Conservation (phyloP, 2,113 vertebrate genomes). For the Egretta garzetta region DNA sequence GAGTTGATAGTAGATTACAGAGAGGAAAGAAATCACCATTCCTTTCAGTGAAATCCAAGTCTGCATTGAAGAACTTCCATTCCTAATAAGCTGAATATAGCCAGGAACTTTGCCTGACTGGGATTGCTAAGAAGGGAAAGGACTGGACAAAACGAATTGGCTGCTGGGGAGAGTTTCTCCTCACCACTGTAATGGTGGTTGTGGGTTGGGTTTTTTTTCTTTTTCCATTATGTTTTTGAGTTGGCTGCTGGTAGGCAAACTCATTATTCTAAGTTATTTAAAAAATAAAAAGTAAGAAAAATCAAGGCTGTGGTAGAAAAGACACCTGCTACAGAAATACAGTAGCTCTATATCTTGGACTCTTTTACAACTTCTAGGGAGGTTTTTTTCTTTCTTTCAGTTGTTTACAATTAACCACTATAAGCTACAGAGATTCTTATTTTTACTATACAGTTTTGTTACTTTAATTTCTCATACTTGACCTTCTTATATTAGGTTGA, state of each 20-base stretch:
- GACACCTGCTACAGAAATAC: conserved; percentile 43
- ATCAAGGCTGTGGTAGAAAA: conserved; percentile 63
- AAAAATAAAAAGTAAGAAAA: conserved; percentile 56
- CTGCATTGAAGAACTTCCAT: neutral
- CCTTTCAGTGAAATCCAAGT: neutral
- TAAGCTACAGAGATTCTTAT: neutral
- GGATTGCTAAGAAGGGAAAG: neutral
- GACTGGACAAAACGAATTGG: neutral
- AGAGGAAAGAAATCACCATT: neutral
- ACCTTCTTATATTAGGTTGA: conserved; percentile 41
- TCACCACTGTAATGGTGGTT: neutral
- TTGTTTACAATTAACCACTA: conserved; percentile 42
- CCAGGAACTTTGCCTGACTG: neutral
- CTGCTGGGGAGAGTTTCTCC: neutral
- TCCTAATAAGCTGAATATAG: neutral
- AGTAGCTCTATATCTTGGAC: conserved; percentile 34
- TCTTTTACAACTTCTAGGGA: neutral
- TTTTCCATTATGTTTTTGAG: conserved; percentile 66
- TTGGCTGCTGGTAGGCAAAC: conserved; percentile 92
- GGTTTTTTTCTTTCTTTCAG: neutral
- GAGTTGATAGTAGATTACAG: neutral
- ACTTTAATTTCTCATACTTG: conserved; percentile 24
- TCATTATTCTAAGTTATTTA: conserved; percentile 73
- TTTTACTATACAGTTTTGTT: neutral
- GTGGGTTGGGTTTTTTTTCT: neutral